A percentile compares a stretch with the other conserved stretches of the same genome.
Conservation (phyloP, 2,888 invertebrate genomes). For the Blera fallax region DNA sequence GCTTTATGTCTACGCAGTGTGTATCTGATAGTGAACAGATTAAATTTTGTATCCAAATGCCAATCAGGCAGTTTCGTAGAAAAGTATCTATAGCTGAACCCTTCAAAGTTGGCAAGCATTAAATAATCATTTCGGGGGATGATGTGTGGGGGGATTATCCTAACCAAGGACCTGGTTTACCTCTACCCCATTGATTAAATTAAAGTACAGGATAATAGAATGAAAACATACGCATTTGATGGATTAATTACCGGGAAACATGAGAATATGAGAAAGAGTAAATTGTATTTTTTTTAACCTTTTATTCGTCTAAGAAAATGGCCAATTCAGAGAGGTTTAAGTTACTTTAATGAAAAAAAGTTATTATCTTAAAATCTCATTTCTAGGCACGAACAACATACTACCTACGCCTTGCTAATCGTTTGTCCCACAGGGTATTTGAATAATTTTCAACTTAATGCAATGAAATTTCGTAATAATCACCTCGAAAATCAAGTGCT, state of each 20-base stretch:
- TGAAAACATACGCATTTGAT: constrained; percentile 1
- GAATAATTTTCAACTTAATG: background rate
- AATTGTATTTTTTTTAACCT: background rate
- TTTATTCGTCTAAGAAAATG: background rate
- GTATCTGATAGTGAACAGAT: constrained; percentile 20
- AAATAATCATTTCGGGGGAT: background rate
- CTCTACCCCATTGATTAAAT: background rate
- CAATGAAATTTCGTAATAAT: background rate
- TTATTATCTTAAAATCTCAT: no score
- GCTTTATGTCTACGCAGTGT: background rate
- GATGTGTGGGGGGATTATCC: constrained; percentile 12
- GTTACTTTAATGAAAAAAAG: no score
- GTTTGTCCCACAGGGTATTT: background rate
- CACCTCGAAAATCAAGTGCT: background rate
- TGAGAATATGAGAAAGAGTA: background rate
- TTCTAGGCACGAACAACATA: no score
- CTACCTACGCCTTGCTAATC: no score
- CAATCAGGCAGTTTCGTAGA: background rate
- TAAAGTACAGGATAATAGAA: background rate
- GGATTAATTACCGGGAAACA: constrained; percentile 36
- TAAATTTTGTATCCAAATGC: constrained; percentile 12
- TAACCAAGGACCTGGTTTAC: background rate
- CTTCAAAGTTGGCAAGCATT: background rate
- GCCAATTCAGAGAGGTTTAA: background rate
- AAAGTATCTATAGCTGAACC: background rate